Base-by-base conservation (phyloP, 2,797 vertebrate genomes). In the Lateolabrax maculatus region DNA sequence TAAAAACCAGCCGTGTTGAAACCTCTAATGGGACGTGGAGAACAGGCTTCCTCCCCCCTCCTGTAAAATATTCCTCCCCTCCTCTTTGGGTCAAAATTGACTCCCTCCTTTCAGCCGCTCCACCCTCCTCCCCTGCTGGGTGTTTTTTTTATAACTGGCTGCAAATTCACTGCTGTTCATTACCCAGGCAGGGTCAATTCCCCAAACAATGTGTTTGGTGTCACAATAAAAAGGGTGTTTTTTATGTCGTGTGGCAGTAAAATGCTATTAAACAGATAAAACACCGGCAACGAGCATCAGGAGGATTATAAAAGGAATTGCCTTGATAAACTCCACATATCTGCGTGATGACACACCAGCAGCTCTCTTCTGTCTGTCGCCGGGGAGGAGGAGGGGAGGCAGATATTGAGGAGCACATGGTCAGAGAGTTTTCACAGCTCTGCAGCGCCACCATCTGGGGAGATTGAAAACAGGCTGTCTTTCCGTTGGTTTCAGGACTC, bases 251-350 rank as follows among this genome's bases (percentile, higher is more conserved):
- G 90, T 86, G 81, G 87, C 93, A 81, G 90, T 92, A 91, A 93
- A 94, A 93, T 89, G 90, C 93, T 94, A 94, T 94, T 94, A 93
- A 92, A 93, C 87, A 94, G 93, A 94, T 94, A 95, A 95, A 95
- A 94, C 93, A 93, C 84, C 53, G 63, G 68, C 89, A 93, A 94
- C 81, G 92, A 92, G 93, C 91, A 91, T 93, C 94, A 84, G 79
- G 93, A 95, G 94, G 90, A 93, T 92, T 90, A 87, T 93, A 94
- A 94, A 93, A 91, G 84, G 91, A 94, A 95, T 92, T 95, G 94
- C 93, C 93, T 94, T 93, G 93, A 93, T 95, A 95, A 94, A 95
- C 94, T 93, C 92, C 87, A 91, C 93, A 92, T 91, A 92, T 92
- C 90, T 90, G 81, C 53, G 69, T 53, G 80, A 90, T 89, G 90